These are phyloP conservation scores for Macrosiphum euphorbiae DNA, from an alignment of 2,888 invertebrate genomes.

Conservation along the genomic window DNA sequence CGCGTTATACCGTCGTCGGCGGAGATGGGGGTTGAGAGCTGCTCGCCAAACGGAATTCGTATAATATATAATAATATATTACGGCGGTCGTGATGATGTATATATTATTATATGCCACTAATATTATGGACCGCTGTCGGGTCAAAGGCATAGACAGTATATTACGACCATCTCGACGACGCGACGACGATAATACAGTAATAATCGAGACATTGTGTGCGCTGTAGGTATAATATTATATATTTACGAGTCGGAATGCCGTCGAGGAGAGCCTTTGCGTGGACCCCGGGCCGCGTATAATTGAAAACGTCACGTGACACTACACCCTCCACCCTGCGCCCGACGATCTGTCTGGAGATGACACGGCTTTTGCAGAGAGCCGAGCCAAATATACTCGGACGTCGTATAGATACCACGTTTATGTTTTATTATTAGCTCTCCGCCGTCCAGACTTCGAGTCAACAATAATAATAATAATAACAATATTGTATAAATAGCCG, in stretches of 20 bases:
- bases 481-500: background rate
- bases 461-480: background rate
- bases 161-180: background rate
- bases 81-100: background rate
- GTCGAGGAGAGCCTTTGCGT: background rate
- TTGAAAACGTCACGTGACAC: conserved; percentile 1
- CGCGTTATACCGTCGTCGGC: background rate
- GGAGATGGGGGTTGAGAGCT: background rate
- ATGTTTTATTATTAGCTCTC: background rate
- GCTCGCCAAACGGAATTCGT: conserved; percentile 1
- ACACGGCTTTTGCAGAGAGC: background rate
- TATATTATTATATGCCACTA: background rate
- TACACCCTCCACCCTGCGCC: background rate
- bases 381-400: background rate
- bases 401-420: background rate
- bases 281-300: background rate
- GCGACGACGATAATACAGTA: background rate
- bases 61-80: conserved; percentile 29
- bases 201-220: background rate
- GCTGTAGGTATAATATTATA: conserved; percentile 1
- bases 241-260: conserved; percentile 23
- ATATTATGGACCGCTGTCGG: background rate
- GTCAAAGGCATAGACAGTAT: background rate
- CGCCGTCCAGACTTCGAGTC: background rate
- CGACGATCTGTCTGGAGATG: background rate